Evolutionary conservation across 1,140 invertebrate genomes (phyloP).

Genomic region (Meloidogyne exigua): DNA sequence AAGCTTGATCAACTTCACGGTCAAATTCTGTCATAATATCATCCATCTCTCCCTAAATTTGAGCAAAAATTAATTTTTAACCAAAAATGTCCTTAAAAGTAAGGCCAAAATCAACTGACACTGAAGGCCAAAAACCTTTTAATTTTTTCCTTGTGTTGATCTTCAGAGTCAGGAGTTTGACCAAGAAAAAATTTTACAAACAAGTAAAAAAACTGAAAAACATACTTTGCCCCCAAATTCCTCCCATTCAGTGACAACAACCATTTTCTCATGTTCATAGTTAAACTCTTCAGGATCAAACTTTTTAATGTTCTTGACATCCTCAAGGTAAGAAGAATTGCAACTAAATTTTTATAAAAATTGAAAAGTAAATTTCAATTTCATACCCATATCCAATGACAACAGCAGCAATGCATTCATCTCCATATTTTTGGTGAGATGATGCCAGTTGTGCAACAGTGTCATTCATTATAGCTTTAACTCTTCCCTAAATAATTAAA

Average conservation of each 20-base stretch:
- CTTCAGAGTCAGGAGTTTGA: too few relatives aligned
- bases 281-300: conserved; percentile 50
- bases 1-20: conserved; percentile 56
- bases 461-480: conserved; percentile 64
- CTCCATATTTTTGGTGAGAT: conserved; percentile 60
- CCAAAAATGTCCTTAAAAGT: too few relatives aligned
- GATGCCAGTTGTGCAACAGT: conserved; percentile 62
- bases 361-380: too few relatives aligned
- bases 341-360: conserved; percentile 49
- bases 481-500: conserved; percentile 50
- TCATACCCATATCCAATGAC: conserved; percentile 63
- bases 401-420: conserved; percentile 57
- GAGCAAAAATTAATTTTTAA: too few relatives aligned
- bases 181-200: neutral
- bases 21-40: conserved; percentile 61
- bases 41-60: conserved; percentile 53
- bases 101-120: too few relatives aligned
- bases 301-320: conserved; percentile 57
- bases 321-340: conserved; percentile 61
- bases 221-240: conserved; percentile 53
- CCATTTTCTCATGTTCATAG: conserved; percentile 59
- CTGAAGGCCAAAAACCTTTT: too few relatives aligned
- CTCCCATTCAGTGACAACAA: conserved; percentile 61
- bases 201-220: neutral
- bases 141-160: too few relatives aligned